phyloP scores from a whole-genome alignment of 2,797 vertebrate species.

The Lagodon rhomboides region DNA sequence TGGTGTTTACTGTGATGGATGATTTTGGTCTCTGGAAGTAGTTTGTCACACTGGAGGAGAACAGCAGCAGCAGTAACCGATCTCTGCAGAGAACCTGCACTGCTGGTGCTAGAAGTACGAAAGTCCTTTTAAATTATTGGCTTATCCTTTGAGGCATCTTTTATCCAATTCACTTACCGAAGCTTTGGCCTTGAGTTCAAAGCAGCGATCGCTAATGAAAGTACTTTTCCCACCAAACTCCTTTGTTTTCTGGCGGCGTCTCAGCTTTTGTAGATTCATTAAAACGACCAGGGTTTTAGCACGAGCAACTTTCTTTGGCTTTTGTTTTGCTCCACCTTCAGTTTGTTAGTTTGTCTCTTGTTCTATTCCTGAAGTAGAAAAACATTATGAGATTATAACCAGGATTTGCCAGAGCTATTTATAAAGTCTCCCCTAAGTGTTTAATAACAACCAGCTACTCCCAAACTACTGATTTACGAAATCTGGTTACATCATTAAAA shows the following conservation, averaged over 20 bases:
- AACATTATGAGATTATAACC: slow-evolving; percentile 5
- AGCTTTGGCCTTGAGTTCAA: not conserved
- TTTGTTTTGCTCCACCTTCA: not conserved
- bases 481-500: slow-evolving; percentile 3
- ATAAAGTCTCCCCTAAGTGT: not conserved
- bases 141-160: slow-evolving; percentile 6
- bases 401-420: not conserved
- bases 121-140: slow-evolving; percentile 1
- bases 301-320: not conserved
- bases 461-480: slow-evolving; percentile 5
- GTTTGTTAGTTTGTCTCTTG: not conserved
- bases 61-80: slow-evolving; percentile 11
- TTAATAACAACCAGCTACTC: not conserved
- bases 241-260: no score
- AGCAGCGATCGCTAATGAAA: slow-evolving; percentile 6
- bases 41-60: slow-evolving; percentile 23
- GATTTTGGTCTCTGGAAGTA: slow-evolving; percentile 10
- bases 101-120: not conserved
- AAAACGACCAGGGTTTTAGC: not conserved
- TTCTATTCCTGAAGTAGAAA: not conserved
- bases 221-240: not conserved
- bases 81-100: slow-evolving; percentile 26
- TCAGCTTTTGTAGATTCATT: not conserved
- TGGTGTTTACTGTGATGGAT: slow-evolving; percentile 35
- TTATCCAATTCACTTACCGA: not conserved